These are phyloP conservation scores for Pocillopora verrucosa DNA, from an alignment of 64 coral and sea anemone species.

Conservation along the genomic window DNA sequence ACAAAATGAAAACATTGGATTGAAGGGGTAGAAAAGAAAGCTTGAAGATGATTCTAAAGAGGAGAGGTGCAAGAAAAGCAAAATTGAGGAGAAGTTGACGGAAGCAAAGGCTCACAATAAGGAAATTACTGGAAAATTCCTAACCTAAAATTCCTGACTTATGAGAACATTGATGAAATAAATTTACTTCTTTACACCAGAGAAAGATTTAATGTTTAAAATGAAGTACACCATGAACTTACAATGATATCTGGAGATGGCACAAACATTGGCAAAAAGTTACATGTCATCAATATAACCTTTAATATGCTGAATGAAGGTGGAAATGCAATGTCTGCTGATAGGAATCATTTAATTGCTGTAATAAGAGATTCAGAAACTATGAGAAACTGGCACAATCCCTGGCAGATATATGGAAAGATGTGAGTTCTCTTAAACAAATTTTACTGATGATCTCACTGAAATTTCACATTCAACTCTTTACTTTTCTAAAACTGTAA, in stretches of 20 bases:
- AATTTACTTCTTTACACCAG: conserved; percentile 43
- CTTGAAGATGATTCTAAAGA: no score
- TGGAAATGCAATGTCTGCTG: neutral
- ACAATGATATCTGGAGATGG: conserved; percentile 52
- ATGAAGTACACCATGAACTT: conserved; percentile 51
- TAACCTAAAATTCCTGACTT: conserved; percentile 4
- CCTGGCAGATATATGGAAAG: conserved; percentile 25
- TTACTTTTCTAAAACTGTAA: no score
- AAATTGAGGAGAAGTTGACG: no score
- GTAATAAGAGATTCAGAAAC: conserved; percentile 14
- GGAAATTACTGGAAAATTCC: no score
- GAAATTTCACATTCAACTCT: no score
- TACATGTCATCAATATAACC: conserved; percentile 29
- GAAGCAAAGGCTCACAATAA: no score
- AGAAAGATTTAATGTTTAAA: conserved; percentile 42
- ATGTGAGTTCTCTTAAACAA: conserved; percentile 12
- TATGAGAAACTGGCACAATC: conserved; percentile 15
- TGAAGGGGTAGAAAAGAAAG: no score
- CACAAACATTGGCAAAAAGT: conserved; percentile 25
- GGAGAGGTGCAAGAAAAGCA: no score
- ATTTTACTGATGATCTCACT: no score
- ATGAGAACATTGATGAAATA: conserved; percentile 28
- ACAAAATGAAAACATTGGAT: neutral
- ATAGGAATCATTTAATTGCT: conserved; percentile 25
- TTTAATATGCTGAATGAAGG: conserved; percentile 48